Base-by-base conservation (phyloP, 2,888 invertebrate species). In the Hermodice carunculata region DNA sequence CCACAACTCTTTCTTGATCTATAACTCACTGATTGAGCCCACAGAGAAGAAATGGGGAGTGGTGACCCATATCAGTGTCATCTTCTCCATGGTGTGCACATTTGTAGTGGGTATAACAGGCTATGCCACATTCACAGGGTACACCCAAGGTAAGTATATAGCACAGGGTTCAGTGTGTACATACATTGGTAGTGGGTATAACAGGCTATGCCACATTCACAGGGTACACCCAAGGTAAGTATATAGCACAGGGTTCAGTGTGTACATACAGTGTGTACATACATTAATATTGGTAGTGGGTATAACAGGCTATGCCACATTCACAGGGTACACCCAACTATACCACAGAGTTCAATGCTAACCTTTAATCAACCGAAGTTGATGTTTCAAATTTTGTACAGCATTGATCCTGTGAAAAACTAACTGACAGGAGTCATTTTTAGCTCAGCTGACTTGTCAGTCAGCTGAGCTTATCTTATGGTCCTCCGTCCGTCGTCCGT, bases 1-100 rank as follows among this genome's bases (percentile, higher is more conserved):
- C 79, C 94, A 94, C 86, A 94, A 93, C 83, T 93, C 93, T 61
- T 94, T 94, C 83, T 88, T 94, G 69, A 90, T 94, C 73, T 94
- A 93, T 87, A 91, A 91, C 66, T 93, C 93, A 42, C 91, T 94
- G 85, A 90, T 91, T 79, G 90, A 92, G 73, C 91, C 92, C 4
- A 91, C 90, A 44, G 90, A 92, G 82, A 89, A 90, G 71, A 89
- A 92, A 72, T 94, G 94, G 94, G 92, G 92, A 78, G 89, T 90
- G 74, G 92, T 94, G 24, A 93, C 94, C 1, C 94, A 94, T 84
- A 89, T 91, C 81, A 93, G 93, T 24, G 90, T 94, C 64, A 88
- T 91, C 63, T 91, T 92, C 53, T 92, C 93, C 57, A 90, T 92
- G 81, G 79, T 91, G 24, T 90, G 93, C 34, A 91, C 92, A 11